Conservation (phyloP, 2,797 vertebrate species). For the Urosaurus nigricauda region DNA sequence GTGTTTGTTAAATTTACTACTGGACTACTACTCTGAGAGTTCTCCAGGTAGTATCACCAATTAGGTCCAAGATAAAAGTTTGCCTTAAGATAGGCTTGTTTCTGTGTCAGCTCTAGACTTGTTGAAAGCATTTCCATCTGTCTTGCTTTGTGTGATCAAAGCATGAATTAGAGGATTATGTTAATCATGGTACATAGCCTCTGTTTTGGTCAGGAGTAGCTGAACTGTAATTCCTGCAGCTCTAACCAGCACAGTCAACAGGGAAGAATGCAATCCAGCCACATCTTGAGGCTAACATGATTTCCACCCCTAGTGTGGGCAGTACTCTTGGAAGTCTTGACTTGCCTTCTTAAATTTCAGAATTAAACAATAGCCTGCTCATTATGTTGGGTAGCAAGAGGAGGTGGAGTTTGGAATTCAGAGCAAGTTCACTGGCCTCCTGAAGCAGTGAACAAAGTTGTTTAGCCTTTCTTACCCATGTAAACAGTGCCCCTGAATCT, state of each 20-base stretch:
- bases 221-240: no score
- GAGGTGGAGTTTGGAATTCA: neutral
- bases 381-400: neutral
- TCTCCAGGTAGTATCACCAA: neutral
- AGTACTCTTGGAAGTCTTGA: neutral
- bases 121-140: neutral
- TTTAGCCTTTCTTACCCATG: neutral
- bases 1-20: neutral
- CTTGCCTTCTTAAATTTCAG: neutral
- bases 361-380: constrained; percentile 6
- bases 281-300: no score
- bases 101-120: neutral
- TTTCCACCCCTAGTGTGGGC: no score
- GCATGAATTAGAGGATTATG: neutral
- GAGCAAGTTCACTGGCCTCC: neutral
- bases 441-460: neutral
- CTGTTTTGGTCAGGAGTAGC: neutral
- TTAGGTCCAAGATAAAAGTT: neutral
- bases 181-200: neutral
- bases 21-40: no score
- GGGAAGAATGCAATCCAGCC: no score
- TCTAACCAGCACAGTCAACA: no score
- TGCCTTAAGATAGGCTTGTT: neutral
- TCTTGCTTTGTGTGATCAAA: neutral
- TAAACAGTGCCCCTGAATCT: neutral